These are phyloP conservation scores for Malachius bipustulatus DNA, from an alignment of 2,888 invertebrate species.

Conservation along the genomic window DNA sequence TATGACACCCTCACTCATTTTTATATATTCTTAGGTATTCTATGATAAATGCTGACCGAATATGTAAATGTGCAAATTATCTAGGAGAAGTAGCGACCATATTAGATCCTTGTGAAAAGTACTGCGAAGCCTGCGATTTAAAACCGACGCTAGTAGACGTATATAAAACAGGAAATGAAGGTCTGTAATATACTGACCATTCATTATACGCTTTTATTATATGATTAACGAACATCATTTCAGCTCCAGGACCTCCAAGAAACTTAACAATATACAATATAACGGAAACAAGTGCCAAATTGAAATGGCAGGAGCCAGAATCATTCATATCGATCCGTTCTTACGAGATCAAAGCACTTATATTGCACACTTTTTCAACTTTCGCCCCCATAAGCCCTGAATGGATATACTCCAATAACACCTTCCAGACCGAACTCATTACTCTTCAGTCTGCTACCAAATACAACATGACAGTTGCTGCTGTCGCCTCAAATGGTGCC, in stretches of 20 bases:
- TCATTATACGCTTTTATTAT: slow-evolving; percentile 8
- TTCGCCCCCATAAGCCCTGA: slow-evolving; percentile 40
- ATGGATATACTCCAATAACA: slow-evolving; percentile 49
- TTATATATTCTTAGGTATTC: background rate
- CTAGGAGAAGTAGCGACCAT: slow-evolving; percentile 26
- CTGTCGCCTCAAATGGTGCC: slow-evolving; percentile 46
- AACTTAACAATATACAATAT: slow-evolving; percentile 45
- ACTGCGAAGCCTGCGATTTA: background rate
- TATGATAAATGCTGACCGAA: background rate
- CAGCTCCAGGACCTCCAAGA: slow-evolving; percentile 58
- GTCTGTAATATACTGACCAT: slow-evolving; percentile 21
- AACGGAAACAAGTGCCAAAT: slow-evolving; percentile 50
- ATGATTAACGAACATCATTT: slow-evolving; percentile 13
- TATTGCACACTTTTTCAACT: slow-evolving; percentile 47
- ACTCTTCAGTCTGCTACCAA: slow-evolving; percentile 61
- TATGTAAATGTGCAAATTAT: slow-evolving; percentile 29
- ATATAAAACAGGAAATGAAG: slow-evolving; percentile 28
- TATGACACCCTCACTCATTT: too few species aligned
- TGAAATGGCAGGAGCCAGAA: slow-evolving; percentile 48
- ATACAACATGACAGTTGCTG: slow-evolving; percentile 62
- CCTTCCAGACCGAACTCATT: slow-evolving; percentile 44
- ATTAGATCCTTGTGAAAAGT: slow-evolving; percentile 4
- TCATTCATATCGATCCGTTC: slow-evolving; percentile 42
- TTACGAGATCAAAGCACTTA: slow-evolving; percentile 44
- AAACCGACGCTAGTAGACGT: slow-evolving; percentile 26